These are phyloP conservation scores for Zalophus californianus DNA, from an alignment of 2,797 vertebrate genomes.

Conservation along the genomic window DNA sequence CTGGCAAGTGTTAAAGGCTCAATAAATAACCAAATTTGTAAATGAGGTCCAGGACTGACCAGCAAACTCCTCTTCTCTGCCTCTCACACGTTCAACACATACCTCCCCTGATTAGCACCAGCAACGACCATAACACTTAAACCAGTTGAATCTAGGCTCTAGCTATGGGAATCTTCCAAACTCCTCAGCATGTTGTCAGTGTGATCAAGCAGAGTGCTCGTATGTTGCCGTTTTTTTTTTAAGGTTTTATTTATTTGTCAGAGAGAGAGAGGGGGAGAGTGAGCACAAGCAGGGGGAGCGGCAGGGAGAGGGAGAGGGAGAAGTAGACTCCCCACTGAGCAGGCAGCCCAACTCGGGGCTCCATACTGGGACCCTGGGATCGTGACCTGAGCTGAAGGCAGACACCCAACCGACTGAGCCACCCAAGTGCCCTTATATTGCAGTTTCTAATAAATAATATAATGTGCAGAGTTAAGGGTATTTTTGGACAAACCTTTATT, in stretches of 20 bases:
- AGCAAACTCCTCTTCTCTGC: not conserved
- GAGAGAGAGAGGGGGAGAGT: no score
- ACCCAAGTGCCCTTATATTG: not conserved
- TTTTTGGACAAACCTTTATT: not conserved
- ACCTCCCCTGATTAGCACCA: not conserved
- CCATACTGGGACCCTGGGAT: no score
- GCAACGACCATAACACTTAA: not conserved
- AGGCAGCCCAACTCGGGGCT: no score
- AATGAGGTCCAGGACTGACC: conserved; percentile 34
- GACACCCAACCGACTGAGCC: no score
- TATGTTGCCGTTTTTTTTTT: not conserved
- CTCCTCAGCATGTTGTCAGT: not conserved
- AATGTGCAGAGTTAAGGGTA: not conserved
- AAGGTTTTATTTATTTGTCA: not conserved
- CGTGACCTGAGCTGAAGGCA: no score
- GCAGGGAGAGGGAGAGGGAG: no score
- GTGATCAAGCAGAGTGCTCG: not conserved
- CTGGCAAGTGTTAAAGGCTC: not conserved
- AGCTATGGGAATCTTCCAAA: not conserved
- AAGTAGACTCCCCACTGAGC: no score
- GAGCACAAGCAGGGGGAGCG: no score
- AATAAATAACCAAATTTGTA: conserved; percentile 53
- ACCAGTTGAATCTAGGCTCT: not conserved
- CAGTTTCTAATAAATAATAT: not conserved
- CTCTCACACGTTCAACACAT: not conserved